Evolutionary conservation across 1,140 invertebrate genomes (phyloP).

Genomic region (Teleogryllus occipitalis): DNA sequence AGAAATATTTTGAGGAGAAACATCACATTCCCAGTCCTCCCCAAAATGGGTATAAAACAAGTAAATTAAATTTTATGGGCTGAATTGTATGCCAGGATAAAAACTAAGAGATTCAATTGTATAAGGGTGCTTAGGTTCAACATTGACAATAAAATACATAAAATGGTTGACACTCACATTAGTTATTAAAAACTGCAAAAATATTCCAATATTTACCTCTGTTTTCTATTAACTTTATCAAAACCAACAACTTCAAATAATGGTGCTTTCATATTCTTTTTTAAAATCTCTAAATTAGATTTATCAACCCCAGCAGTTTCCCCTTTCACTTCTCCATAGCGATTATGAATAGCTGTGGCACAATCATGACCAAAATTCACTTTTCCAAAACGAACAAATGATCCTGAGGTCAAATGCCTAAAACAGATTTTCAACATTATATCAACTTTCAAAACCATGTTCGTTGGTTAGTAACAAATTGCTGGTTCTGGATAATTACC

Average conservation of each 20-base stretch:
- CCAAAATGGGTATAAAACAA: no score
- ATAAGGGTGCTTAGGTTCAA: no score
- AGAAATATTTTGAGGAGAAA: no score
- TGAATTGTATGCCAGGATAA: no score
- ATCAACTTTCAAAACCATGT: not conserved
- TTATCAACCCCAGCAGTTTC: constrained; percentile 46
- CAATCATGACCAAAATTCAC: constrained; percentile 58
- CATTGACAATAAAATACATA: no score
- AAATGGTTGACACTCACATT: no score
- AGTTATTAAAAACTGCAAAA: no score
- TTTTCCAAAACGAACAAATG: constrained; percentile 78
- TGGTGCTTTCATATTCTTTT: constrained; percentile 60
- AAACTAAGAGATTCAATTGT: no score
- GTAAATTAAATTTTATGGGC: no score
- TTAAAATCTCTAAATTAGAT: constrained; percentile 50
- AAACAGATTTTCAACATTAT: constrained; percentile 24
- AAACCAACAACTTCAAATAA: constrained; percentile 82
- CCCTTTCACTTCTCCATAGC: constrained; percentile 57
- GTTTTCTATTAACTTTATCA: constrained; percentile 71
- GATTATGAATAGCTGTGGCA: constrained; percentile 59
- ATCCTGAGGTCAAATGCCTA: constrained; percentile 62
- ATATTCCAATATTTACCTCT: constrained; percentile 43
- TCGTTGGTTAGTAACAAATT: not conserved
- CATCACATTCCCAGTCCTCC: no score
- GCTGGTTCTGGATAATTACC: constrained; percentile 35